These are phyloP conservation scores for Lamellibrachia luymesi DNA, from an alignment of 1,140 invertebrate species.

Conservation along the genomic window DNA sequence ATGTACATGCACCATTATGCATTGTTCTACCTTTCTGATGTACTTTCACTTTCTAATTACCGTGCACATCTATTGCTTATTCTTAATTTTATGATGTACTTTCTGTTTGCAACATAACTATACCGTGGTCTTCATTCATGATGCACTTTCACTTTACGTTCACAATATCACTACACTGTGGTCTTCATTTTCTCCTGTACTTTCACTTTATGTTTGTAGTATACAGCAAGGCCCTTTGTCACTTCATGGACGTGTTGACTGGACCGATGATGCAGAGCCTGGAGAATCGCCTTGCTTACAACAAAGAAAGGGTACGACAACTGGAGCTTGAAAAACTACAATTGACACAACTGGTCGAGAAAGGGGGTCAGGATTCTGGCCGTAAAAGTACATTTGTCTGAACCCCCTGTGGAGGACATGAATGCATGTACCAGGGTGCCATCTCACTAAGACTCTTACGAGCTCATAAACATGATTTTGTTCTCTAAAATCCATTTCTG, in stretches of 20 bases:
- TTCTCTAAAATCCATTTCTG: too few relatives aligned
- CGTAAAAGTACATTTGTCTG: not conserved
- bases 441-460: too few relatives aligned
- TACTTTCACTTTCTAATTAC: not conserved
- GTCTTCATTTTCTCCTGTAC: not conserved
- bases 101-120: not conserved
- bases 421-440: too few relatives aligned
- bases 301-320: conserved; percentile 47
- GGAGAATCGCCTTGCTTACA: conserved; percentile 57
- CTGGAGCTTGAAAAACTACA: conserved; percentile 37
- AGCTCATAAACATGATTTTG: too few relatives aligned
- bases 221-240: conserved; percentile 60
- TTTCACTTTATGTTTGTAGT: conserved; percentile 54
- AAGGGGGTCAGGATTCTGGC: not conserved
- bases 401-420: not conserved
- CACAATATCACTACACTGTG: conserved; percentile 29
- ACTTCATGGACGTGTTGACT: conserved; percentile 63
- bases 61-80: not conserved
- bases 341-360: conserved; percentile 33
- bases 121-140: not conserved
- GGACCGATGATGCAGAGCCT: conserved; percentile 61
- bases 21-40: not conserved
- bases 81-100: not conserved
- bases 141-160: not conserved
- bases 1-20: not conserved